Base-by-base conservation (phyloP, 1,140 invertebrate species). In the Portunus trituberculatus region DNA sequence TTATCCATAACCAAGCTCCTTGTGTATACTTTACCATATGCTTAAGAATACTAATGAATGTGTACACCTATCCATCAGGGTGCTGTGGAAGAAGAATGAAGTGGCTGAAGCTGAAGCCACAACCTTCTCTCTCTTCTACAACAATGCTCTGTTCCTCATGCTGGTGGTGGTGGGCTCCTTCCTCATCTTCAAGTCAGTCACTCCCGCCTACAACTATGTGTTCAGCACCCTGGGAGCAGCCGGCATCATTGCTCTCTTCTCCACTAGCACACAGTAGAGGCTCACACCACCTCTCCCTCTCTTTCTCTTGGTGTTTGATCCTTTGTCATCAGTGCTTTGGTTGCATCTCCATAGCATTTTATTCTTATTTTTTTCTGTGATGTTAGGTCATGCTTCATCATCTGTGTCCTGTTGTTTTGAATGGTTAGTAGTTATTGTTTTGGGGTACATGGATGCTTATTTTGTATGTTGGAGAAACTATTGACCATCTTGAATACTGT, bases 1-100 rank as follows among this genome's bases (percentile, higher is more conserved):
- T n/a, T 76, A n/a, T 8, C 67, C 67, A 76, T n/a, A 25, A 2
- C 67, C 67, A 76, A 16, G 20, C 8, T n/a, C n/a, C n/a, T 2
- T 76, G 20, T 12, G 1, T 59, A 16, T 76, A 25, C 4, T n/a
- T 76, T 25, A n/a, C 20, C 1, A n/a, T 76, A 25, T 76, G 1
- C 6, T n/a, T 76, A 0, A n/a, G 20, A 59, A 10, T 10, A 59
- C 10, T 76, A 0, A n/a, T 76, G 2, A n/a, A 76, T 76, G n/a
- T 76, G 20, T 76, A n/a, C 86, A 67, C 87, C 95, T 94, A 96
- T 96, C 67, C 97, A 97, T 93, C 96, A 98, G 98, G 96, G 99
- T 99, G 96, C 97, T 99, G 92, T 99, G 99, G 99, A 99, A 99
- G 97, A 99, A 99, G 97, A 99, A 99, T 97, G 99, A 99, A 98